These are phyloP conservation scores for Perognathus longimembris DNA, from an alignment of 2,113 vertebrate genomes.

Conservation along the genomic window DNA sequence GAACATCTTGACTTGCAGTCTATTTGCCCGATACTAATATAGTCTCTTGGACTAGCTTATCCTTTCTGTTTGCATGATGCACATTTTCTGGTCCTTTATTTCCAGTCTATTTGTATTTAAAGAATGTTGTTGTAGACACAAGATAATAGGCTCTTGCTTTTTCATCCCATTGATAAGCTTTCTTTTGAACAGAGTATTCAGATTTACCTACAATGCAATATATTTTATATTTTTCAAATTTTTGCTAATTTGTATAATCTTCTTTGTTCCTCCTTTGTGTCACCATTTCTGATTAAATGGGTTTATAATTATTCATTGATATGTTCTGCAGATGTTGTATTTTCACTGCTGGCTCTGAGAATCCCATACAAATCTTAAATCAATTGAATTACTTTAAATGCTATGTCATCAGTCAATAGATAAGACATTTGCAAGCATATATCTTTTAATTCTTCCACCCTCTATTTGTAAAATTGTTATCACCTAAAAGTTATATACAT, in stretches of 20 bases:
- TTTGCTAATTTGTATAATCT: background rate
- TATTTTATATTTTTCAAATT: background rate
- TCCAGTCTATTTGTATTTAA: background rate
- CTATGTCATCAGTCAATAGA: background rate
- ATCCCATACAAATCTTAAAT: background rate
- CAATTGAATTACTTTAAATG: constrained; percentile 5
- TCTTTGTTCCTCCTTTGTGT: background rate
- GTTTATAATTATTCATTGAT: background rate
- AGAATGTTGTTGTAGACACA: background rate
- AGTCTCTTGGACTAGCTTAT: background rate
- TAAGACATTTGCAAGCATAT: background rate
- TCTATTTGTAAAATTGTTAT: background rate
- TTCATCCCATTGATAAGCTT: background rate
- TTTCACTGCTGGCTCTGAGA: background rate
- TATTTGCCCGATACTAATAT: background rate
- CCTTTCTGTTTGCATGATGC: background rate
- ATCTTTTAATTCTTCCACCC: background rate
- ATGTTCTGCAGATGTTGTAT: background rate
- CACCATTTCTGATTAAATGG: background rate
- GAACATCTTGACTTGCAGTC: background rate
- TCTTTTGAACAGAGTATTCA: background rate
- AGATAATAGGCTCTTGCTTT: background rate
- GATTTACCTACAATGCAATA: background rate
- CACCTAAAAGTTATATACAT: background rate
- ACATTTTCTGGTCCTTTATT: background rate